Percentiles rank a stretch among this genome's conserved stretches.
Evolutionary conservation across 2,113 vertebrate genomes (phyloP).

Genomic region (Paradisaea rubra): DNA sequence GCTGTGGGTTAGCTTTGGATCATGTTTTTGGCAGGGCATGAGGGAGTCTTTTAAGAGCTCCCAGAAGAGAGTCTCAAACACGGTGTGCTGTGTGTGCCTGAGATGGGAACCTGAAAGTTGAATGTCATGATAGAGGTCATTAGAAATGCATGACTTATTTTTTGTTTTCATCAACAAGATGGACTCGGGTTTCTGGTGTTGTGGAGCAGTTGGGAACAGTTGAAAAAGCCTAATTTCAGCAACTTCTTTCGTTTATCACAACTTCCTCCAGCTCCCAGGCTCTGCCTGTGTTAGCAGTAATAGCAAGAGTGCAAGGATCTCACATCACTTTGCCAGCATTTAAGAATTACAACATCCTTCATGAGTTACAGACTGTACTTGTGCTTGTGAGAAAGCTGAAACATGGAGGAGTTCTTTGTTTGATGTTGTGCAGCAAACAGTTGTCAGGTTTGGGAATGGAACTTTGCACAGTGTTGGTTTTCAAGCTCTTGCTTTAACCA

Average conservation of each 20-base stretch:
- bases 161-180: neutral
- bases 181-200: neutral
- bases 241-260: neutral
- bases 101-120: neutral
- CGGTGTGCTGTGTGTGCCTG: accelerated
- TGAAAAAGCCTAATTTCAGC: neutral
- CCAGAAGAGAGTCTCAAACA: accelerated
- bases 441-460: neutral
- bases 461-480: neutral
- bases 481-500: neutral
- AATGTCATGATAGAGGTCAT: neutral
- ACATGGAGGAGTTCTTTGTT: neutral
- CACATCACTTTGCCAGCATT: neutral
- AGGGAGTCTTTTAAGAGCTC: neutral
- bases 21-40: neutral
- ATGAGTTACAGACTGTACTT: neutral
- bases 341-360: neutral
- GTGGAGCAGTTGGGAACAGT: neutral
- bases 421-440: neutral
- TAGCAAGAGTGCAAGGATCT: neutral
- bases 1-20: neutral
- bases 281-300: neutral
- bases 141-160: accelerated
- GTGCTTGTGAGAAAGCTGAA: neutral
- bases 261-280: neutral